These are phyloP conservation scores for Gulo gulo DNA, from an alignment of 2,113 vertebrate species.

Conservation along the genomic window DNA sequence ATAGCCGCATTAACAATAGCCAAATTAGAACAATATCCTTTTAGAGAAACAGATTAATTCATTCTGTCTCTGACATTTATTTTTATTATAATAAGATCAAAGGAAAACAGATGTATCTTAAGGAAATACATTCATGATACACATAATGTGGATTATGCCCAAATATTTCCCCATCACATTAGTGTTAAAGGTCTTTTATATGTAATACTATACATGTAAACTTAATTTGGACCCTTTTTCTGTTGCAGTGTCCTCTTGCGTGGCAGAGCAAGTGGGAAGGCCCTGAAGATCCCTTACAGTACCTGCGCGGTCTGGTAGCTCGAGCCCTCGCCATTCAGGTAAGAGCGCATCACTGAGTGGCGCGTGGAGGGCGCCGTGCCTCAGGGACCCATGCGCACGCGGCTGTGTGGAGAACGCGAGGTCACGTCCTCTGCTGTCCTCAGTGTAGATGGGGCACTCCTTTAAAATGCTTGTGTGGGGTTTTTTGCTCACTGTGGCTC, in stretches of 20 bases:
- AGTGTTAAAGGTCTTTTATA: neutral
- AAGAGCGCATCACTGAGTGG: neutral
- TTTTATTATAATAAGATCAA: neutral
- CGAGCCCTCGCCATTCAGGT: slow-evolving; percentile 94
- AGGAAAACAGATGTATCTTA: neutral
- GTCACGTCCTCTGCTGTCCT: neutral
- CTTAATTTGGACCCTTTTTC: slow-evolving; percentile 44
- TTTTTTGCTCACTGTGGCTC: neutral
- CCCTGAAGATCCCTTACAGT: slow-evolving; percentile 96
- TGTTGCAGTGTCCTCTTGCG: slow-evolving; percentile 90
- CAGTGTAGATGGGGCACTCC: neutral
- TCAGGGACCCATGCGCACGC: neutral
- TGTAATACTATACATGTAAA: neutral
- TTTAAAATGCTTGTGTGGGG: neutral
- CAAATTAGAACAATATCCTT: neutral
- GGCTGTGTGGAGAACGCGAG: too few relatives aligned
- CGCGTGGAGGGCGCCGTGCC: neutral
- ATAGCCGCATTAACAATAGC: neutral
- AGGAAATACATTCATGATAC: neutral
- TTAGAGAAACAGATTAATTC: neutral
- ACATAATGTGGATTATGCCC: neutral
- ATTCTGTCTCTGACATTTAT: neutral
- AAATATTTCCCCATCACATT: neutral
- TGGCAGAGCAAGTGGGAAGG: slow-evolving; percentile 99
- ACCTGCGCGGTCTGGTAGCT: slow-evolving; percentile 92